Evolutionary conservation across 2,113 vertebrate species (phyloP), one percentile per base, ranked within the genome.

Genomic region (Oreotrochilus melanogaster): DNA sequence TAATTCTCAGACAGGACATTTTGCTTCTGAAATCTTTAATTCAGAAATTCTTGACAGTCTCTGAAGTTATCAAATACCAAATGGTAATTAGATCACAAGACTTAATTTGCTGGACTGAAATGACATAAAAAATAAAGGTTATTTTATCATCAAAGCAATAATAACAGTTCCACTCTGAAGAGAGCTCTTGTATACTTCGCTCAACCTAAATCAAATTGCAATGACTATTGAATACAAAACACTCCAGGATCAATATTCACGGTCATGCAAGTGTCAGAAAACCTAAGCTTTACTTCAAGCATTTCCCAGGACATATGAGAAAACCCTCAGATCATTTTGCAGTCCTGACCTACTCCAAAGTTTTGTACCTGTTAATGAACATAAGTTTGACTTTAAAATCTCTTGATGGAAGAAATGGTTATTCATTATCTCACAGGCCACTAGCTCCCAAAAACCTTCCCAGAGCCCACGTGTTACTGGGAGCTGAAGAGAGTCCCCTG

Each of bases 51-150:
- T 97, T 94, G 76, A 93, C 91, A 95, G 94, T 95, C 93, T 96
- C 89, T 94, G 45, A 81, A 94, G 95, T 95, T 95, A 97, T 86
- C 89, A 98, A 97, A 97, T 96, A 97, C 79, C 96, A 98, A 97
- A 97, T 96, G 96, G 53, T 97, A 98, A 98, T 98, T 96, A 96
- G 96, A 97, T 96, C 94, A 78, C 96, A 96, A 97, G 95, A 80
- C 79, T 94, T 96, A 97, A 95, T 84, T 95, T 96, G 78, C 80
- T 91, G 92, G 92, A 92, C 93, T 92, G 65, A 98, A 98, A 97
- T 97, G 96, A 83, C 95, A 97, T 93, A 96, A 79, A 92, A 96
- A 96, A 89, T 64, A 96, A 97, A 97, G 86, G 88, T 97, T 97
- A 97, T 94, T 97, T 96, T 97, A 96, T 97, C 95, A 94, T 92